Percentiles rank a stretch among this genome's conserved stretches.
These are phyloP conservation scores for Forbesichthys papilliferus DNA, from an alignment of 2,113 vertebrate genomes.

Conservation along the genomic window DNA sequence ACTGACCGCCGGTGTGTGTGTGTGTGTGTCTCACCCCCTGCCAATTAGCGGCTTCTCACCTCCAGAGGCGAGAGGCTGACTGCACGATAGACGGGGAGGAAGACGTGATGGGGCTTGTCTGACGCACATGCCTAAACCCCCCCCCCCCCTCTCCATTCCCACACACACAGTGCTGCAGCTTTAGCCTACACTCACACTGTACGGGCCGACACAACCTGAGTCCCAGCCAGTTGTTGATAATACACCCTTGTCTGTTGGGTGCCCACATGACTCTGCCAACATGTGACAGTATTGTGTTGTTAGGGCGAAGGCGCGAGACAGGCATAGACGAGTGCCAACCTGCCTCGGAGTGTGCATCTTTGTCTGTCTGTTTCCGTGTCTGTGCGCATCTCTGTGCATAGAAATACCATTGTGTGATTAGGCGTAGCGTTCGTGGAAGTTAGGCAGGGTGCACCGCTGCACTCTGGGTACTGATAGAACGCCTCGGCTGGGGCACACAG, in stretches of 20 bases:
- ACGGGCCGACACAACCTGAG: not conserved
- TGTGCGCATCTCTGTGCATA: not conserved
- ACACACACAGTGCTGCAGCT: conserved; percentile 5
- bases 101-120: conserved; percentile 62
- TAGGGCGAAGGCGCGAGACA: conserved; percentile 59
- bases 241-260: conserved; percentile 50
- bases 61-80: conserved; percentile 54
- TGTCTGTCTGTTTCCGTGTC: conserved; percentile 26
- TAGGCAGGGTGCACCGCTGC: conserved; percentile 36
- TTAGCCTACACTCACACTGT: not conserved
- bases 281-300: conserved; percentile 61
- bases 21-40: conserved; percentile 50
- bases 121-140: conserved; percentile 53
- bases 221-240: conserved; percentile 59
- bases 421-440: conserved; percentile 12
- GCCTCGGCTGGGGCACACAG: no score
- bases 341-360: conserved; percentile 39
- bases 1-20: not conserved
- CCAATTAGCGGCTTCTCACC: conserved; percentile 73
- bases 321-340: conserved; percentile 55
- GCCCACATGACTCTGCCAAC: conserved; percentile 50
- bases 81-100: conserved; percentile 49
- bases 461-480: conserved; percentile 48
- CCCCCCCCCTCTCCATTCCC: conserved; percentile 2
- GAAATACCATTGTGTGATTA: conserved; percentile 28